Evolutionary conservation across 2,113 vertebrate species (phyloP).

Genomic region (Hemiscyllium ocellatum): DNA sequence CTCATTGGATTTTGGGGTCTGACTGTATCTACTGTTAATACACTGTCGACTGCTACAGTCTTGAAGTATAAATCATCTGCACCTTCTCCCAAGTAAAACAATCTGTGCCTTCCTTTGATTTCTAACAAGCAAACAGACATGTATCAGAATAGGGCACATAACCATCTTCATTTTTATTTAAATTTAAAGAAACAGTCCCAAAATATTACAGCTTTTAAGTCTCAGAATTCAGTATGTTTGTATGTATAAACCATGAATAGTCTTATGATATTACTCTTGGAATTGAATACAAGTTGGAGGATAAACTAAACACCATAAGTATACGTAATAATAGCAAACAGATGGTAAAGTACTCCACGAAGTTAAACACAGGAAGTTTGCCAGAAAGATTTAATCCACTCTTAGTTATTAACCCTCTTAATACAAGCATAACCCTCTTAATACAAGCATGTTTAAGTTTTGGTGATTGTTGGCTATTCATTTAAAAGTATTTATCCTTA

Average conservation of each 20-base stretch:
- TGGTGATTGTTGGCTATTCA: neutral
- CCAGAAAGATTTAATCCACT: constrained; percentile 35
- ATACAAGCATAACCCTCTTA: constrained; percentile 34
- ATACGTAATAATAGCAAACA: constrained; percentile 35
- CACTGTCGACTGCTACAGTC: neutral
- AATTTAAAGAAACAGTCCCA: neutral
- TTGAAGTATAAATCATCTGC: neutral
- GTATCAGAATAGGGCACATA: neutral
- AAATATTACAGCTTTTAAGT: neutral
- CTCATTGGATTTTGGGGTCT: neutral
- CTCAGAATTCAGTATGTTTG: neutral
- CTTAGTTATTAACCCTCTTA: constrained; percentile 25
- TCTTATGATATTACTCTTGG: constrained; percentile 33
- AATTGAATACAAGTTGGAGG: constrained; percentile 25
- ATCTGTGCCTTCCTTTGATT: neutral
- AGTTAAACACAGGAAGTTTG: constrained; percentile 37
- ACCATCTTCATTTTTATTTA: neutral
- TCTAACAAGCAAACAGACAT: neutral
- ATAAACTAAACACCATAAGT: constrained; percentile 33
- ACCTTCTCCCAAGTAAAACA: neutral
- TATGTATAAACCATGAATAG: constrained; percentile 8
- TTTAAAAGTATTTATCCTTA: neutral
- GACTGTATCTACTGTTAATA: neutral
- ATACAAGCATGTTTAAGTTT: constrained; percentile 25
- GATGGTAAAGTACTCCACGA: constrained; percentile 18